Conservation (phyloP, 2,797 vertebrate genomes). For the Tenualosa ilisha region DNA sequence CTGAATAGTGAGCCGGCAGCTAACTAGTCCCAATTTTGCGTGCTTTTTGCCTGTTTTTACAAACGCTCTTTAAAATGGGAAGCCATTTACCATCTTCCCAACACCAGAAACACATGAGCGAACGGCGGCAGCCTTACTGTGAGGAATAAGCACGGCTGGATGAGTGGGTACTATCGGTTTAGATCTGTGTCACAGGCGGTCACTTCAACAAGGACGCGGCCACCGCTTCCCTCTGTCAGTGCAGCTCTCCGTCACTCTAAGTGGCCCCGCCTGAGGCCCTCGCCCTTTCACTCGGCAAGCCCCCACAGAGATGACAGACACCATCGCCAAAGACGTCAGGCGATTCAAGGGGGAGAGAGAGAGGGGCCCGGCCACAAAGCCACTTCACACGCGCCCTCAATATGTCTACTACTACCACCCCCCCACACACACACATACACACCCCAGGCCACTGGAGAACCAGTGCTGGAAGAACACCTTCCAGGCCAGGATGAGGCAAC, state of each 20-base stretch:
- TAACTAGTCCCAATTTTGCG: too few species aligned
- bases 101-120: background rate
- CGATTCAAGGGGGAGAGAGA: background rate
- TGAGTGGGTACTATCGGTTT: background rate
- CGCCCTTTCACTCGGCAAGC: background rate
- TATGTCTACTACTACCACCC: slow-evolving; percentile 15
- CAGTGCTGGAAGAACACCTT: slow-evolving; percentile 25
- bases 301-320: slow-evolving; percentile 19
- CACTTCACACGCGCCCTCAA: slow-evolving; percentile 37
- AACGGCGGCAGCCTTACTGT: background rate
- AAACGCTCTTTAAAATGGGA: background rate
- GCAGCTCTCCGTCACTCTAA: slow-evolving; percentile 9
- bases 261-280: background rate
- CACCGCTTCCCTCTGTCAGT: slow-evolving; percentile 24
- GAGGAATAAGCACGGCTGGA: background rate
- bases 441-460: slow-evolving; percentile 30
- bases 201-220: slow-evolving; percentile 16
- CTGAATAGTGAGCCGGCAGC: too few species aligned
- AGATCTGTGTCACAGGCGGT: background rate
- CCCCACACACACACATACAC: background rate
- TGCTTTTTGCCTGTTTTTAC: too few species aligned
- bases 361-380: background rate
- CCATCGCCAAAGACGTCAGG: slow-evolving; percentile 22
- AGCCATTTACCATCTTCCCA: background rate
- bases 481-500: background rate